Evolutionary conservation across 2,797 vertebrate genomes (phyloP), one percentile per base, ranked within the genome.

Genomic region (Gobionotothen gibberifrons): DNA sequence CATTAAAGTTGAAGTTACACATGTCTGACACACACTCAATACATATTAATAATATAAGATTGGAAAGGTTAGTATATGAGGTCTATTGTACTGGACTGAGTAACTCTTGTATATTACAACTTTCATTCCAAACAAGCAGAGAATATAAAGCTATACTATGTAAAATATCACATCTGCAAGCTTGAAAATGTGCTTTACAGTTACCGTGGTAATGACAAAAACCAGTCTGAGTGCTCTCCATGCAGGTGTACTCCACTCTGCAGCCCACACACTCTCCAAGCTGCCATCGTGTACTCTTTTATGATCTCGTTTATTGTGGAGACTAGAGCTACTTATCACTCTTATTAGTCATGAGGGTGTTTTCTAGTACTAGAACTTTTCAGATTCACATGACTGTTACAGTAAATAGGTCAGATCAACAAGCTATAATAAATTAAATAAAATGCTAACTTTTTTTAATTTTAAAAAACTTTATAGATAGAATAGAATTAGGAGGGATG

Each of bases 171-270:
- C 72, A 74, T 60, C 79, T 79, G 72, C 51, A 48, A 44, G 46
- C 71, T 68, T 70, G 78, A 49, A 82, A 85, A 84, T 68, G 79
- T 68, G 76, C 60, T 85, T 69, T 70, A 44, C 49, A 47, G 52
- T 85, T 62, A 66, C 55, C 1, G 44, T 59, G 53, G 51, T 76
- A 74, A 81, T 75, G 68, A 79, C 74, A 88, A 81, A 84, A 87
- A 88, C 85, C 85, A 85, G 61, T 75, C 78, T 68, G 76, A 90
- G 84, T 83, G 85, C 89, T 85, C 86, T 89, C 67, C 51, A 72
- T 73, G 68, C 69, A 71, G 61, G 67, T 82, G 46, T 83, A 68
- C 72, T 74, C 80, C 58, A 22, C 78, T 90, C 58, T 53, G 75
- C 73, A 56, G 69, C 90, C 85, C 68, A 87, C 85, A 40, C 42